Conservation (phyloP, 2,113 vertebrate genomes). For the Podocnemis expansa region DNA sequence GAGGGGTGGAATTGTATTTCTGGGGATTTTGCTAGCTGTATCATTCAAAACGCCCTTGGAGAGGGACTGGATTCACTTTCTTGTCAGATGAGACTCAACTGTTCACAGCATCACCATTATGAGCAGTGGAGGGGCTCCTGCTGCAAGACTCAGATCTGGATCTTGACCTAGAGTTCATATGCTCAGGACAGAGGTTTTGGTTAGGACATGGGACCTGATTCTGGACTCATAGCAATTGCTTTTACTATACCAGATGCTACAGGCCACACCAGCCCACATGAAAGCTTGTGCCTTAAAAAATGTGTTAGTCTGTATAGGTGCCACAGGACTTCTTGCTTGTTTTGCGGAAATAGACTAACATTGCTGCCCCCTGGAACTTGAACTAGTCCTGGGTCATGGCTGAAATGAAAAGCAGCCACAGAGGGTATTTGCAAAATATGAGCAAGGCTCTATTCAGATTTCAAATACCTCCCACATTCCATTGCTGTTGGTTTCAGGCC, state of each 20-base stretch:
- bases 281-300: no score
- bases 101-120: background rate
- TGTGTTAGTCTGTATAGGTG: no score
- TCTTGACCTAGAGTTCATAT: no score
- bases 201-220: background rate
- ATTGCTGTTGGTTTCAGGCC: background rate
- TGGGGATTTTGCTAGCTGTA: background rate
- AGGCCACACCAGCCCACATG: no score
- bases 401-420: background rate
- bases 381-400: no score
- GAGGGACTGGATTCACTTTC: background rate
- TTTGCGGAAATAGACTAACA: no score
- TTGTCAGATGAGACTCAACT: background rate
- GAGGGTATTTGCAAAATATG: background rate
- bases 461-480: background rate
- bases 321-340: no score
- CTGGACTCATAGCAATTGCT: background rate
- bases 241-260: background rate
- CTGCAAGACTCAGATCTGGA: background rate
- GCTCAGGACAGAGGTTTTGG: background rate
- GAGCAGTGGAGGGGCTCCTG: background rate
- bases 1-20: no score
- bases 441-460: background rate
- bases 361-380: no score
- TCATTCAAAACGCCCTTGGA: background rate